Conservation (phyloP, 2,888 invertebrate genomes). For the Glyphotaelius pellucidus region DNA sequence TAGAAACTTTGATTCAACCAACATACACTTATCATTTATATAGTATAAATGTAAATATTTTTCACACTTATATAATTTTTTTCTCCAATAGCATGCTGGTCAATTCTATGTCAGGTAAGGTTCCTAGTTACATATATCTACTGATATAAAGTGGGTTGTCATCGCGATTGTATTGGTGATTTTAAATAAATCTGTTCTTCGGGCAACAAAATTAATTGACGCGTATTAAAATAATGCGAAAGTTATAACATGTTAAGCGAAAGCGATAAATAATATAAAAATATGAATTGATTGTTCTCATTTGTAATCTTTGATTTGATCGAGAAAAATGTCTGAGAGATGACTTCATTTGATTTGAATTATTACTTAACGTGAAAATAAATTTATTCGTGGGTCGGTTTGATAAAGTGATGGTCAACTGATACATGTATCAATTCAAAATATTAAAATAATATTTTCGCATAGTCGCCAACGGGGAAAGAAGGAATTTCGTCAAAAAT, state of each 20-base stretch:
- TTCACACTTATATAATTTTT: not conserved
- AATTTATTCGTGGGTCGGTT: not conserved
- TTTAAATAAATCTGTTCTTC: not conserved
- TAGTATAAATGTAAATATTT: not conserved
- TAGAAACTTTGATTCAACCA: not conserved
- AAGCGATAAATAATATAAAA: not conserved
- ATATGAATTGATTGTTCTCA: not conserved
- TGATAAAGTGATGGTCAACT: not conserved
- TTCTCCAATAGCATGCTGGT: not conserved
- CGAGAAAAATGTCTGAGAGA: not conserved
- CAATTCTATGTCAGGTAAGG: not conserved
- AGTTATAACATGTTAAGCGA: not conserved
- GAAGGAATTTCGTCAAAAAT: not conserved
- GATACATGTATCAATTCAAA: not conserved
- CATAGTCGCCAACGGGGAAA: not conserved
- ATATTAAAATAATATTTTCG: not conserved
- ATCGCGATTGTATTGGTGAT: not conserved
- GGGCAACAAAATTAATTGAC: not conserved
- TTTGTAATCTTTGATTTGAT: not conserved
- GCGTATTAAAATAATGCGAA: not conserved
- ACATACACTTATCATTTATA: not conserved
- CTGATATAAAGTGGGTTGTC: not conserved
- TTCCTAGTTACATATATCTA: not conserved
- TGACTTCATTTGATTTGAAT: not conserved
- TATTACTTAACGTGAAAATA: not conserved